phyloP scores from a whole-genome alignment of 2,797 vertebrate genomes.

The Pteronotus mesoamericanus region DNA sequence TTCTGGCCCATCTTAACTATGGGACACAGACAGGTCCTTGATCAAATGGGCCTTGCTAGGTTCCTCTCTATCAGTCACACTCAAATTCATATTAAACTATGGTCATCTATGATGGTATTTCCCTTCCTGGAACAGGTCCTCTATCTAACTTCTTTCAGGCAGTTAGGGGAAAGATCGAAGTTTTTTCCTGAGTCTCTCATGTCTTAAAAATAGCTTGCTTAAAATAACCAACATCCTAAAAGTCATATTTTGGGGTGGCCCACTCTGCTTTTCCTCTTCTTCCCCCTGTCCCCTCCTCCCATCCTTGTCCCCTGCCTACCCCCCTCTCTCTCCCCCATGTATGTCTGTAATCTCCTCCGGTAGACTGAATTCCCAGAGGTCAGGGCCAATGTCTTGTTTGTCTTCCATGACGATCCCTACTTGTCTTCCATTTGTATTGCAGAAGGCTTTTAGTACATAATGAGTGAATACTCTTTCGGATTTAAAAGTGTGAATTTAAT shows the following conservation, averaged over 20 bases:
- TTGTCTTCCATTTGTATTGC: not conserved
- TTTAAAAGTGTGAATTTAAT: constrained; percentile 2
- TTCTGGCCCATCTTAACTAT: not conserved
- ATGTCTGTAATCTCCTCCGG: not conserved
- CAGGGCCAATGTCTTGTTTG: not conserved
- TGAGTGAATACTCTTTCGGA: not conserved
- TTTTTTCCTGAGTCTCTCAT: not conserved
- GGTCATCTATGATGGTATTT: not conserved
- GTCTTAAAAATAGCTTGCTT: not conserved
- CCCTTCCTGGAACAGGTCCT: not conserved
- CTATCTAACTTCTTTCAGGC: not conserved
- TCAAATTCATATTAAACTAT: not conserved
- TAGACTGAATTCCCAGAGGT: not conserved
- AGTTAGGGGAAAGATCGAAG: not conserved
- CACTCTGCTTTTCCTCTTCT: not conserved
- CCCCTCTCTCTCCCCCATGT: too few relatives aligned
- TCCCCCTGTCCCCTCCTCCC: too few relatives aligned
- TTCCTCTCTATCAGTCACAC: not conserved
- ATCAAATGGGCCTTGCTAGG: not conserved
- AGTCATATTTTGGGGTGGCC: not conserved
- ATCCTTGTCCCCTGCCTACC: too few relatives aligned
- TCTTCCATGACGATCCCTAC: not conserved
- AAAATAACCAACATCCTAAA: not conserved
- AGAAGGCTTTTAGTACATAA: not conserved
- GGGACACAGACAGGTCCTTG: not conserved